Conservation (phyloP, 2,113 vertebrate genomes). For the Hiodon alosoides region DNA sequence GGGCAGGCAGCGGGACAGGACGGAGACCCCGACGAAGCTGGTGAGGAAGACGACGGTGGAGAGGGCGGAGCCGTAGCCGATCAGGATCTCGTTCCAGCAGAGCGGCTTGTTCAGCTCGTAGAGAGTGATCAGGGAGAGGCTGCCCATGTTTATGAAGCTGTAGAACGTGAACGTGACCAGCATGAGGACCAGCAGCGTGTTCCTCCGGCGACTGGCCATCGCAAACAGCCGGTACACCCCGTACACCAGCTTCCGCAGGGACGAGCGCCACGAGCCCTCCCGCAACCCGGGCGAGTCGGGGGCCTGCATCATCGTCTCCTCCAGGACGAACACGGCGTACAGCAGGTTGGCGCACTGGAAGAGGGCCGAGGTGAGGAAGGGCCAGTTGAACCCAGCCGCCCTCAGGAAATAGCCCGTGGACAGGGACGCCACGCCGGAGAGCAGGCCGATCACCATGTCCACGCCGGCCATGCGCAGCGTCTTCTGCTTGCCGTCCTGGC, state of each 20-base stretch:
- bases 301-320: constrained; percentile 52
- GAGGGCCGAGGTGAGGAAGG: constrained; percentile 64
- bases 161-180: constrained; percentile 69
- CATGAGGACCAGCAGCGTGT: constrained; percentile 60
- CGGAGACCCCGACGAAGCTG: constrained; percentile 78
- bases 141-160: constrained; percentile 64
- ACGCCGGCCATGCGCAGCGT: constrained; percentile 80
- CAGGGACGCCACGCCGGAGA: constrained; percentile 75
- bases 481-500: constrained; percentile 68
- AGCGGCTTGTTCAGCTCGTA: constrained; percentile 85
- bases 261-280: constrained; percentile 15
- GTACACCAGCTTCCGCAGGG: constrained; percentile 56
- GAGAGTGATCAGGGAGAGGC: constrained; percentile 65
- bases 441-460: constrained; percentile 81
- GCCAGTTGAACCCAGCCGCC: constrained; percentile 77
- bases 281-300: neutral
- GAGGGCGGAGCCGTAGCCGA: constrained; percentile 84
- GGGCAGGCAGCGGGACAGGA: constrained; percentile 71
- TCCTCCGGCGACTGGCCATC: constrained; percentile 50
- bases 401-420: constrained; percentile 81
- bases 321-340: constrained; percentile 77
- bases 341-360: constrained; percentile 63
- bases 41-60: constrained; percentile 68
- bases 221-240: constrained; percentile 74
- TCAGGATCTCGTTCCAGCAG: constrained; percentile 86